These are phyloP conservation scores for Pycnonotus jocosus DNA, from an alignment of 2,113 vertebrate genomes.

Conservation along the genomic window DNA sequence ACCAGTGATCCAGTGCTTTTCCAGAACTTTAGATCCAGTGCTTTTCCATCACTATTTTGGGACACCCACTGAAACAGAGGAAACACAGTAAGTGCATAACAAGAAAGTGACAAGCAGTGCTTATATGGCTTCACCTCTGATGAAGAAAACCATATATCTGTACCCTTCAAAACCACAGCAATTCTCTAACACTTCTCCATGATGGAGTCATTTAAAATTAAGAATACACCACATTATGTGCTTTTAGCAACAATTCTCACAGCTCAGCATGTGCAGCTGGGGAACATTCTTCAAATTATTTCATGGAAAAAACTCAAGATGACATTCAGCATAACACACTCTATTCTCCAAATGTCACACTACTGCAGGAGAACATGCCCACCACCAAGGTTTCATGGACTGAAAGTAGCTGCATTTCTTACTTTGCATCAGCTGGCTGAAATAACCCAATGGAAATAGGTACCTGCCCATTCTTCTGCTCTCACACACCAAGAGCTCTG, in stretches of 20 bases:
- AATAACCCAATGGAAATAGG: not conserved
- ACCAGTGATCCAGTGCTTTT: not conserved
- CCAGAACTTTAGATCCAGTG: not conserved
- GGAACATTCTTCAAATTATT: constrained; percentile 32
- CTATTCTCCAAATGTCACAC: not conserved
- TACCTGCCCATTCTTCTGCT: not conserved
- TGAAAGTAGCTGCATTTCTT: not conserved
- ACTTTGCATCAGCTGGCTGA: not conserved
- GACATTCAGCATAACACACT: not conserved
- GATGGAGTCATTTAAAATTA: not conserved
- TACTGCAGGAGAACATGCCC: not conserved
- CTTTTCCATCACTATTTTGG: not conserved
- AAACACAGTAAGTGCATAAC: not conserved
- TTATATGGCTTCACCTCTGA: not conserved
- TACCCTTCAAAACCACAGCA: not conserved
- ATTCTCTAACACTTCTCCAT: not conserved
- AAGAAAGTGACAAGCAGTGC: not conserved
- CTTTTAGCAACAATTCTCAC: constrained; percentile 7
- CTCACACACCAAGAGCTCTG: not conserved
- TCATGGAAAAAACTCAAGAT: constrained; percentile 9
- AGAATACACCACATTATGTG: not conserved
- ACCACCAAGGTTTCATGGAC: not conserved
- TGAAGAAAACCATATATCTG: not conserved
- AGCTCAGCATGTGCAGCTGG: not conserved
- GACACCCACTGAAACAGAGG: not conserved